phyloP scores from a whole-genome alignment of 2,888 invertebrate species.

The Sthenelais limicola region DNA sequence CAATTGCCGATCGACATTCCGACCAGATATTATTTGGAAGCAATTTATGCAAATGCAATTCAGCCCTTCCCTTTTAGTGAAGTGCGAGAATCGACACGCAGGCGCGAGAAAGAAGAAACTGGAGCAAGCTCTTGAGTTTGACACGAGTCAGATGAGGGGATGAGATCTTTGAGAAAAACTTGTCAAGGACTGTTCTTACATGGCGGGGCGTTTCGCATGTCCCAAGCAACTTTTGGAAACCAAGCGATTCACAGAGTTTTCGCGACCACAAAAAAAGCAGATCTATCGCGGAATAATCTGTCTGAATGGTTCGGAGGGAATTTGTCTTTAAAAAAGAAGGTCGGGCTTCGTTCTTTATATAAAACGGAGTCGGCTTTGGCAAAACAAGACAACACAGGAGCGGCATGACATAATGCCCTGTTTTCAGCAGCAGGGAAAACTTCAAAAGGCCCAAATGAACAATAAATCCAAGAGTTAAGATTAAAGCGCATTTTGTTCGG shows the following conservation, averaged over 20 bases:
- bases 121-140: too few relatives aligned
- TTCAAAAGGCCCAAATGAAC: conserved; percentile 37
- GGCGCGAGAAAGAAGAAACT: conserved; percentile 23
- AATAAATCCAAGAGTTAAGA: conserved; percentile 37
- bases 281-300: conserved; percentile 29
- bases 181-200: conserved; percentile 38
- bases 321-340: conserved; percentile 15
- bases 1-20: too few relatives aligned
- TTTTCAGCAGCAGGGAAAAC: conserved; percentile 33
- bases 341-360: conserved; percentile 3
- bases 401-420: conserved; percentile 34
- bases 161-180: too few relatives aligned
- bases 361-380: conserved; percentile 17
- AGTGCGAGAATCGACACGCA: conserved; percentile 37
- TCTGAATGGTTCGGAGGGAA: conserved; percentile 36
- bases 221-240: too few relatives aligned
- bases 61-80: too few relatives aligned
- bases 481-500: conserved; percentile 33
- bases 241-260: too few relatives aligned
- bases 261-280: conserved; percentile 31
- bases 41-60: too few relatives aligned
- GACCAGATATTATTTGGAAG: too few relatives aligned
- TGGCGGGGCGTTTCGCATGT: conserved; percentile 33
- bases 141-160: too few relatives aligned
- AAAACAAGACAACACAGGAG: conserved; percentile 38